Base-by-base conservation (phyloP, 2,888 invertebrate genomes). In the Malacosoma neustria region DNA sequence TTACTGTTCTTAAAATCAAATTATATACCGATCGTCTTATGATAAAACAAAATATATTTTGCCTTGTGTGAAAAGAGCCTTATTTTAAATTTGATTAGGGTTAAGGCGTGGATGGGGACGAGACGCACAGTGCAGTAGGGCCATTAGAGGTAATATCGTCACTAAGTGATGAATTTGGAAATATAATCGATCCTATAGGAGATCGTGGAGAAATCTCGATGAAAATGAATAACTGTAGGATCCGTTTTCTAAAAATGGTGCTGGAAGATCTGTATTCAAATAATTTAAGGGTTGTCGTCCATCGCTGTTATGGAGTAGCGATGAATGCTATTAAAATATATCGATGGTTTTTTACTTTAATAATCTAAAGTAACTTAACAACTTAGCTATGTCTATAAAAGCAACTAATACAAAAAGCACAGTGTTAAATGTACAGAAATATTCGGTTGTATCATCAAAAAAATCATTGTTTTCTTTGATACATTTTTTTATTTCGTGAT, bases 211-310 rank as follows among this genome's bases (percentile, higher is more conserved):
- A 49, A 52, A 58, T 53, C 52, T 54, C 54, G 50, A 45, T 46
- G 38, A 48, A 41, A n/a, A 51, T 46, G 54, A 63, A 60, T 51
- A 54, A 51, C 42, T 61, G n/a, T n/a, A 53, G 51, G 52, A 56
- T 61, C 62, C 59, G 52, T 58, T 58, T 57, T 62, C 53, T 58
- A 53, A 52, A 54, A 59, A 62, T 77, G 82, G 82, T 82, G 82
- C 82, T 82, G 75, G 72, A 72, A 79, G 82, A 82, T 82, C 82
- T 82, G 80, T 73, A 56, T 64, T 58, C 55, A 57, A 56, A 64
- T 70, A 65, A 61, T 64, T 60, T 69, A 61, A 61, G 61, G 49
- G 48, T 46, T 43, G 41, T 47, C 48, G 51, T 54, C 54, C 54
- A 53, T 60, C 58, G 60, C 51, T 57, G 49, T 46, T 39, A 39